Conservation (phyloP, 2,113 vertebrate species). For the Sclerurus mexicanus region DNA sequence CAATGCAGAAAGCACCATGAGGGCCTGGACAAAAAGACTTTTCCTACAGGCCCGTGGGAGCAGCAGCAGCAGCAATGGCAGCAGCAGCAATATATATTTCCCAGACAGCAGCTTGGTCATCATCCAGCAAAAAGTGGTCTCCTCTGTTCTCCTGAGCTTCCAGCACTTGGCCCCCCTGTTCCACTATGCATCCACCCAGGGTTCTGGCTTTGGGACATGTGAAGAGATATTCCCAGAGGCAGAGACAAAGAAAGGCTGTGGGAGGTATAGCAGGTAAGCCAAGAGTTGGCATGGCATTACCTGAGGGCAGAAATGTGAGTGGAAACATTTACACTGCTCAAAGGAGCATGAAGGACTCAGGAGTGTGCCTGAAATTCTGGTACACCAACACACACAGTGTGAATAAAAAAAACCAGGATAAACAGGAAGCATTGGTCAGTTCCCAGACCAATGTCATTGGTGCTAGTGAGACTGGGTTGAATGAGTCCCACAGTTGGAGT, state of each 20-base stretch:
- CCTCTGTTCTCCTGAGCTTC: background rate
- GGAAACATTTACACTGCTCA: background rate
- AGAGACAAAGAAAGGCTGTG: background rate
- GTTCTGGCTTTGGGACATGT: background rate
- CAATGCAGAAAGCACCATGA: background rate
- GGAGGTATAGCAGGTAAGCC: background rate
- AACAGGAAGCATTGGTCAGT: background rate
- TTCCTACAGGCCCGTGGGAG: background rate
- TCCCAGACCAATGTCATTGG: background rate
- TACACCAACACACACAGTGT: accelerated
- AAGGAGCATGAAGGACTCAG: background rate
- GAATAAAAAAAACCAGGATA: background rate
- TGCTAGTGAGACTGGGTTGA: background rate
- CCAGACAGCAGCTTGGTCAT: background rate
- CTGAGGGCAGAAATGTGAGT: background rate
- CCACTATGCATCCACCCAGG: background rate
- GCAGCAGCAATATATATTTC: background rate
- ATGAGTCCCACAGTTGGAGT: too few species aligned
- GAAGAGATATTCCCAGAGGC: background rate
- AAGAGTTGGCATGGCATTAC: background rate
- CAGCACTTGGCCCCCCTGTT: background rate
- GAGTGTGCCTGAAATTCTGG: background rate
- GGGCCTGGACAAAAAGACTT: background rate
- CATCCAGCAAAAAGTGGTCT: background rate
- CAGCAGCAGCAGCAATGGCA: background rate